Evolutionary conservation across 2,888 invertebrate genomes (phyloP).

Genomic region (Tachina lurida): DNA sequence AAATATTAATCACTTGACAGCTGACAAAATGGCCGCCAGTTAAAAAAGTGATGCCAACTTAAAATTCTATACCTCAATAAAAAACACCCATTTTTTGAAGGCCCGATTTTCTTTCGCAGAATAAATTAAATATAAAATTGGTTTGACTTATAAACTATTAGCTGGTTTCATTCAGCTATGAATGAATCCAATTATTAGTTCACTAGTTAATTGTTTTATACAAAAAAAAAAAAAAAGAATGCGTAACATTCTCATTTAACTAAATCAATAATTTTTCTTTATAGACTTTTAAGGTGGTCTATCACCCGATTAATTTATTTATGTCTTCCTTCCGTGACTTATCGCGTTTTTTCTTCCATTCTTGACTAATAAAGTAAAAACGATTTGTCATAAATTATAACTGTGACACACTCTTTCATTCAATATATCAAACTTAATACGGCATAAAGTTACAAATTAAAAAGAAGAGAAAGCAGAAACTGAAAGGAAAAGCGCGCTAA

Average conservation of each 20-base stretch:
- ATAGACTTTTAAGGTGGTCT: not conserved
- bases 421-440: conserved; percentile 65
- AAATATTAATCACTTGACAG: too few relatives aligned
- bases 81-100: too few relatives aligned
- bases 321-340: not conserved
- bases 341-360: not conserved
- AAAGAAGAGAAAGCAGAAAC: not conserved
- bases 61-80: too few relatives aligned
- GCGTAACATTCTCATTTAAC: not conserved
- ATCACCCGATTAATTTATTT: conserved; percentile 22
- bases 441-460: conserved; percentile 64
- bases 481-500: not conserved
- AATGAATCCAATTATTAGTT: too few relatives aligned
- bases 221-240: not conserved
- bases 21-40: too few relatives aligned
- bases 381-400: conserved; percentile 50
- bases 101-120: too few relatives aligned
- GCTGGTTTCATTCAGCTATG: too few relatives aligned
- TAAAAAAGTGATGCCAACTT: too few relatives aligned
- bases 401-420: conserved; percentile 44
- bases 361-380: conserved; percentile 24
- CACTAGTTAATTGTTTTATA: too few relatives aligned
- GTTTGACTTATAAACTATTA: too few relatives aligned
- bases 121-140: too few relatives aligned
- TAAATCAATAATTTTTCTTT: conserved; percentile 35